These are phyloP conservation scores for Centruroides sculpturatus DNA, from an alignment of 1,140 invertebrate genomes.

Conservation along the genomic window DNA sequence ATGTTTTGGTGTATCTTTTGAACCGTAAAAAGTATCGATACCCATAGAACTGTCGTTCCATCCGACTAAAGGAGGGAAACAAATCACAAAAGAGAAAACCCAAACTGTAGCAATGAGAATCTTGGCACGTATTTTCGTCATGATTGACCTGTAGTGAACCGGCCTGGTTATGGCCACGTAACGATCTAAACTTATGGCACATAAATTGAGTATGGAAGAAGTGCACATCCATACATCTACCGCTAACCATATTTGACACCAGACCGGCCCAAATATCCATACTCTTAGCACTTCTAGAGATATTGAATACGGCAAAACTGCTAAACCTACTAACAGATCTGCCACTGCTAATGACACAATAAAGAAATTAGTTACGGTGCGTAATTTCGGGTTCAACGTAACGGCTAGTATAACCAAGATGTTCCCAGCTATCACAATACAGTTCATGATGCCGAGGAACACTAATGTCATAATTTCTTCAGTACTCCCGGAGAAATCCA, in stretches of 20 bases:
- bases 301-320: conserved; percentile 71
- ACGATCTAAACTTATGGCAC: conserved; percentile 66
- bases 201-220: conserved; percentile 78
- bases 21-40: too few species aligned
- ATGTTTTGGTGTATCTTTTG: too few species aligned
- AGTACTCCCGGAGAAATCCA: too few species aligned
- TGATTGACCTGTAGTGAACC: conserved; percentile 77
- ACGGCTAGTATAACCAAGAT: conserved; percentile 82
- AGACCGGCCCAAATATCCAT: conserved; percentile 79
- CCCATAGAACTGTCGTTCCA: background rate
- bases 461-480: too few species aligned
- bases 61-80: conserved; percentile 60
- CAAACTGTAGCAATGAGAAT: conserved; percentile 76
- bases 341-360: conserved; percentile 82
- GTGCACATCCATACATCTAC: conserved; percentile 94
- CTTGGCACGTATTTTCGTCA: conserved; percentile 76
- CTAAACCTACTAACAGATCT: conserved; percentile 73
- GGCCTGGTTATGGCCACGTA: conserved; percentile 87
- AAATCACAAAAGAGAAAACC: conserved; percentile 89
- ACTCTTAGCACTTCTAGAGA: conserved; percentile 64
- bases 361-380: conserved; percentile 85
- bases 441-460: conserved; percentile 55
- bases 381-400: conserved; percentile 64
- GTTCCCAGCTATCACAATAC: conserved; percentile 71
- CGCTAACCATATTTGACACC: conserved; percentile 81